These are phyloP conservation scores for Melinaea menophilus DNA, from an alignment of 2,888 invertebrate species.

Conservation along the genomic window DNA sequence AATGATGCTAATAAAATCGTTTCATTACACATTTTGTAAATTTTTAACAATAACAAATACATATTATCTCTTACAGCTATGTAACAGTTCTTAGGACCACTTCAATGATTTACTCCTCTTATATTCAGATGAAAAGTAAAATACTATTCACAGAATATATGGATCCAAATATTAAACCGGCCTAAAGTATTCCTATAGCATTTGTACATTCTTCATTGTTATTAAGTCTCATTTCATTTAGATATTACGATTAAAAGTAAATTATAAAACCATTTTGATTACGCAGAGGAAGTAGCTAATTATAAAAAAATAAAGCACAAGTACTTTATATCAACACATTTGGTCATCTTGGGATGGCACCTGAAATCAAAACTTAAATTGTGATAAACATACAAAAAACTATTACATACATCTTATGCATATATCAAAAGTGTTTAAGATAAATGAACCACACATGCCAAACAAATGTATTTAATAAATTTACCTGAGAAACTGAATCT, in stretches of 20 bases:
- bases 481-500: conserved; percentile 55
- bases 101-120: background rate
- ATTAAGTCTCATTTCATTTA: conserved; percentile 32
- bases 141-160: background rate
- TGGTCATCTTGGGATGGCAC: conserved; percentile 70
- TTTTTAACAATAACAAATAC: conserved; percentile 60
- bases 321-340: conserved; percentile 61
- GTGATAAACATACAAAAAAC: too few relatives aligned
- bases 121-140: background rate
- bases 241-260: background rate
- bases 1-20: conserved; percentile 50
- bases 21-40: conserved; percentile 49
- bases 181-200: conserved; percentile 27
- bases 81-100: conserved; percentile 14
- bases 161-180: background rate
- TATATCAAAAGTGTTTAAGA: too few relatives aligned
- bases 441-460: too few relatives aligned
- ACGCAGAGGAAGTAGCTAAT: conserved; percentile 23
- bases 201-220: conserved; percentile 52
- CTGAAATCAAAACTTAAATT: conserved; percentile 46
- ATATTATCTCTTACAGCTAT: conserved; percentile 54
- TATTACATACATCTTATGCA: too few relatives aligned
- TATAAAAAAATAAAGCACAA: conserved; percentile 14
- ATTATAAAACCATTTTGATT: background rate
- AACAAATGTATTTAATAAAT: background rate